Conservation (phyloP, 35 echinoderm and acorn worm species). For the Diadema setosum region DNA sequence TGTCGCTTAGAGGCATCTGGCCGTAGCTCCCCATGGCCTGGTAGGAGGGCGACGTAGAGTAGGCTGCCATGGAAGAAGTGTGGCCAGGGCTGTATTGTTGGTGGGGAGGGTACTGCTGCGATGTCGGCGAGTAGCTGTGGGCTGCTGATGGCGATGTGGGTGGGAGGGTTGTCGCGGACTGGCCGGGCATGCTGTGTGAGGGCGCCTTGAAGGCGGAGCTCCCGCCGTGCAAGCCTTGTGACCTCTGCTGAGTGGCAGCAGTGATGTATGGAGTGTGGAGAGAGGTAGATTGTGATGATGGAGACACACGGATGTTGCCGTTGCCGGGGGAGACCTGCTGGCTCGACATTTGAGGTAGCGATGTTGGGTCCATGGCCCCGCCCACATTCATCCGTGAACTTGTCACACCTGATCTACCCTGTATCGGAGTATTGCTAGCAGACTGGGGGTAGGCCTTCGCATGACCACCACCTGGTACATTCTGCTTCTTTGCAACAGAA, state of each 20-base stretch:
- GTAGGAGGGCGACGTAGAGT: slow-evolving; percentile 21
- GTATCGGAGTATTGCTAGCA: background rate
- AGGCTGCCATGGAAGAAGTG: background rate
- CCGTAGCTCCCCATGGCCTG: slow-evolving; percentile 23
- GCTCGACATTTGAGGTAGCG: slow-evolving; percentile 9
- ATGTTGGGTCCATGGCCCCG: background rate
- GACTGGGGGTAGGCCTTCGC: background rate
- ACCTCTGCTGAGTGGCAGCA: background rate
- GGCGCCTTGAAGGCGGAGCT: background rate
- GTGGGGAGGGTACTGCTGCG: background rate
- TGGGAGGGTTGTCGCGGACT: background rate
- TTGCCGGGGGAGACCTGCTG: background rate
- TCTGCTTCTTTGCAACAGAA: background rate
- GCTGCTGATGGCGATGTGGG: background rate
- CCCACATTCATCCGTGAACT: background rate
- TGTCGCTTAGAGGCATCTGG: slow-evolving; percentile 3
- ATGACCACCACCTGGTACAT: background rate
- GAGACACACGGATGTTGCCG: slow-evolving; percentile 3
- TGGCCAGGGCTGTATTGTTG: background rate
- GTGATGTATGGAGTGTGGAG: background rate
- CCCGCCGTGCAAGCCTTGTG: background rate
- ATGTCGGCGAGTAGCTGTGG: background rate
- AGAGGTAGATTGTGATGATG: slow-evolving; percentile 14
- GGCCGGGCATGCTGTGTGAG: background rate
- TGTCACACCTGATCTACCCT: background rate